Evolutionary conservation across 1,140 invertebrate genomes (phyloP), one percentile per base, ranked within the genome.

Genomic region (Radopholus similis): DNA sequence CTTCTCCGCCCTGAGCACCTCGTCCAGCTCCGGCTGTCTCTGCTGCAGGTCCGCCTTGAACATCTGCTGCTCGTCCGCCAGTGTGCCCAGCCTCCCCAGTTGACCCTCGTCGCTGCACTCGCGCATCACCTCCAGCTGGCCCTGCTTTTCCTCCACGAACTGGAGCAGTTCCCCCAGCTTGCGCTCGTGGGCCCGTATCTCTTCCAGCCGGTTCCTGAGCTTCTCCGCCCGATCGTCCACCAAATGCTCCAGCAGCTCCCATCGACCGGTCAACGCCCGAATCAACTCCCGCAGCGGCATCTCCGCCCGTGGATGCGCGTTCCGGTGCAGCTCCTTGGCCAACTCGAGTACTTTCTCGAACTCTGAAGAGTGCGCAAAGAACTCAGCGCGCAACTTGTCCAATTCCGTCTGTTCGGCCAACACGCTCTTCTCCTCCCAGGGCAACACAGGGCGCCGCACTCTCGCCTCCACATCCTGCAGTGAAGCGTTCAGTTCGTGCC

Each of bases 51-150:
- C 75, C 30, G 34, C 35, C 59, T 83, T 77, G 44, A 83, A 80
- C 35, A 75, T 72, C 72, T 92, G 89, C 83, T 95, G 92, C 77
- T 95, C 92, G 2, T 38, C 80, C 26, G 76, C 64, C 44, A 73
- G 71, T 54, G 74, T 70, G 53, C 55, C 11, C 40, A 83, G 76
- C 47, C 82, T 75, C 2, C 80, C 77, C 55, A 83, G 83, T 49
- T 82, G 77, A 54, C 84, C 78, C 68, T 85, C 85, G 18, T 85
- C 83, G 59, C 83, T 82, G 55, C 84, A 85, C 9, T 49, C 64
- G 28, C 60, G 47, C 37, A 64, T 64, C 13, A 71, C 68, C 26
- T 76, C 60, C 35, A 77, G 32, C 37, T 71, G 49, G 55, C 32
- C 59, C 21, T 65, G 60, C 26, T 66, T 64, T 37, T 71, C 47